Evolutionary conservation across 37 sponge, comb jelly and placozoan species (phyloP).

Genomic region (Bolinopsis microptera): DNA sequence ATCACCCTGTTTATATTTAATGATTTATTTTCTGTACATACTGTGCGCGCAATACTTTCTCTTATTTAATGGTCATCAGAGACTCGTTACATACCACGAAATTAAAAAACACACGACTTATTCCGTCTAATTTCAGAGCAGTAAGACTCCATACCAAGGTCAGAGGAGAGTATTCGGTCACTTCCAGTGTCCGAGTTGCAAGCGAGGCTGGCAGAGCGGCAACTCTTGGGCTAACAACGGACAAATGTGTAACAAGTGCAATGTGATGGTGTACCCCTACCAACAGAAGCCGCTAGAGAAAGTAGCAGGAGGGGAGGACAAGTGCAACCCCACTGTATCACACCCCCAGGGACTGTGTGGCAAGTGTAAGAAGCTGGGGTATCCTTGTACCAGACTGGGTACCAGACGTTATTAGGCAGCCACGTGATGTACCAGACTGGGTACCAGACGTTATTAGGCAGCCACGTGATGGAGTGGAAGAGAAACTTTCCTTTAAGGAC

Average conservation of each 20-base stretch:
- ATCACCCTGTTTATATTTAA: too few relatives aligned
- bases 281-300: not conserved
- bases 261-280: not conserved
- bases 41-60: too few relatives aligned
- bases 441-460: not conserved
- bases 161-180: not conserved
- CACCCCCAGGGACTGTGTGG: not conserved
- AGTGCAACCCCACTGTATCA: not conserved
- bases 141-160: constrained; percentile 30
- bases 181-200: not conserved
- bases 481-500: too few relatives aligned
- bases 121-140: not conserved
- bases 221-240: not conserved
- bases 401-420: not conserved
- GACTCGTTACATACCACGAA: too few relatives aligned
- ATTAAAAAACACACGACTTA: too few relatives aligned
- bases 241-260: constrained; percentile 11
- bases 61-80: too few relatives aligned
- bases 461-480: not conserved
- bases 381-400: not conserved
- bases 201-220: not conserved
- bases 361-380: not conserved
- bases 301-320: not conserved
- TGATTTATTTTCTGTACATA: too few relatives aligned
- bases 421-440: not conserved